Base-by-base conservation (phyloP, 2,113 vertebrate genomes). In the Nasalis larvatus region DNA sequence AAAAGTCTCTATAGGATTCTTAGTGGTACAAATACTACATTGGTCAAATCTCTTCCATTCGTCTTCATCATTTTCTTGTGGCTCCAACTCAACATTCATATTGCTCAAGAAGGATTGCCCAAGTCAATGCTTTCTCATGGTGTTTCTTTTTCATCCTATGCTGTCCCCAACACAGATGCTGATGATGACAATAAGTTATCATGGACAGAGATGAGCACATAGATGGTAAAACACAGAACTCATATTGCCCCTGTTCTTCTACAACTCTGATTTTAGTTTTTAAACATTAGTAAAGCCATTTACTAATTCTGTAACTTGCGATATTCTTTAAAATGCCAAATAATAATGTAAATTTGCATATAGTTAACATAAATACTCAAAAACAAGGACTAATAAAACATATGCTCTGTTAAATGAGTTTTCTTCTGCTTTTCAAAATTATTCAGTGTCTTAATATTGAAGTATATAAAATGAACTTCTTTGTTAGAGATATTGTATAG, bases 51-150 rank as follows among this genome's bases (percentile, higher is more conserved):
- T 82, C 42, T 87, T 7, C 32, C 78, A 80, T 95, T 66, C 10
- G 3, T 87, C 76, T 71, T 84, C 42, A 88, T 97, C 37, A 40
- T 85, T 69, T 87, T 83, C 66, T 88, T 95, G 40, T 37, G 94
- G 35, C 78, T 1, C 4, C 35, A 71, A 60, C n/a, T 95, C 90
- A 77, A 3, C 90, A 87, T 66, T 92, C 6, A 68, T 68, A 63
- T 45, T 81, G 49, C 71, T 95, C 9, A 81, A 37, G 42, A 92
- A 42, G 3, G 13, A 23, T 45, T 80, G 40, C 47, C 12, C 37
- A 8, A 93, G n/a, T n/a, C 27, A 76, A 80, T 35, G 42, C 40
- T 89, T 91, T 54, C 27, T 74, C 27, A 3, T 49, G 49, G 40
- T 54, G 16, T 71, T 66, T 11, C 27, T 12, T 93, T 88, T 93